Conservation (phyloP, 2,888 invertebrate genomes). For the Lysandra bellargus region DNA sequence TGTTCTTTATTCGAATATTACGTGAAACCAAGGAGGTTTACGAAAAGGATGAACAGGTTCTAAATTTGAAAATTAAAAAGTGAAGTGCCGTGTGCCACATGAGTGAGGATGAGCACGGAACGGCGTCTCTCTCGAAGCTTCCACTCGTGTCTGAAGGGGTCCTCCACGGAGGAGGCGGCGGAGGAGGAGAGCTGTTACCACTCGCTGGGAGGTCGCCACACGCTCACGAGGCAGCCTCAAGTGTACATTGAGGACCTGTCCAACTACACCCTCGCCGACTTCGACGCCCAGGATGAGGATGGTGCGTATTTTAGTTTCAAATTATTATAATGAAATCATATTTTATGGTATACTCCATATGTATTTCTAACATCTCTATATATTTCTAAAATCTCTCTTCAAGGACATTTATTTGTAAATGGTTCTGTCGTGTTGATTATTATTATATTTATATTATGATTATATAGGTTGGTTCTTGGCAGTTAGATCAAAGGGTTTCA, state of each 20-base stretch:
- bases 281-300: conserved; percentile 71
- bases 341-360: neutral
- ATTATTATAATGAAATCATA: neutral
- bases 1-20: conserved; percentile 24
- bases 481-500: too few relatives aligned
- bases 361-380: too few relatives aligned
- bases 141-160: conserved; percentile 84
- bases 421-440: too few relatives aligned
- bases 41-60: conserved; percentile 33
- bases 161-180: conserved; percentile 76
- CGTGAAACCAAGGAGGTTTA: neutral
- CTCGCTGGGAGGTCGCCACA: conserved; percentile 71
- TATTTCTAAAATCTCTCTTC: too few relatives aligned
- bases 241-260: conserved; percentile 74
- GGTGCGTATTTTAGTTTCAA: conserved; percentile 56
- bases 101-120: conserved; percentile 77
- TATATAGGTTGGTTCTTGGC: too few relatives aligned
- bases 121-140: conserved; percentile 84
- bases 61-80: conserved; percentile 45
- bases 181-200: conserved; percentile 76
- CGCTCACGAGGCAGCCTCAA: conserved; percentile 65
- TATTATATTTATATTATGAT: too few relatives aligned
- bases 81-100: conserved; percentile 52
- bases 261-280: conserved; percentile 69
- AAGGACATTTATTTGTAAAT: too few relatives aligned